A percentile compares a stretch with the other conserved stretches of the same genome.
Evolutionary conservation across 1,140 invertebrate genomes (phyloP).

Genomic region (Dryas iulia): DNA sequence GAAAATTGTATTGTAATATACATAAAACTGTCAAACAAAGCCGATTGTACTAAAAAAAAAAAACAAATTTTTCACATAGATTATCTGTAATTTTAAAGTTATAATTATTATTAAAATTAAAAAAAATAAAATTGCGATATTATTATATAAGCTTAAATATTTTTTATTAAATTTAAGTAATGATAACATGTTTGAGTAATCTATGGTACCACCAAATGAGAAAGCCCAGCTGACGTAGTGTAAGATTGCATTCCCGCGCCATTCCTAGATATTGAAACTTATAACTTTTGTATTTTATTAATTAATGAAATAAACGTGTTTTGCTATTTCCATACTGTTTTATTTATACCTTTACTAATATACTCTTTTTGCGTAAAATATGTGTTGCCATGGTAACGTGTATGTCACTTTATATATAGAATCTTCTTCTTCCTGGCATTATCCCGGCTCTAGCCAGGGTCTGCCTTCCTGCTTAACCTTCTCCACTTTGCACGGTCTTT

Average conservation of each 20-base stretch:
- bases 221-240: neutral
- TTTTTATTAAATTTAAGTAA: neutral
- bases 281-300: constrained; percentile 3
- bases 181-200: neutral
- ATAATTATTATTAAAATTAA: neutral
- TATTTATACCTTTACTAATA: neutral
- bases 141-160: constrained; percentile 1
- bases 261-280: constrained; percentile 15
- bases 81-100: neutral
- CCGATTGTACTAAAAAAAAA: neutral
- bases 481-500: too few relatives aligned
- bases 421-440: too few relatives aligned
- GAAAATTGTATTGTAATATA: neutral
- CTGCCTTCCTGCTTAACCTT: too few relatives aligned
- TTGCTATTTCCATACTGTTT: neutral
- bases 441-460: too few relatives aligned
- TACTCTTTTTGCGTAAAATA: too few relatives aligned
- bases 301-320: neutral
- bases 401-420: too few relatives aligned
- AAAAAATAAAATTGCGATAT: neutral
- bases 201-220: neutral
- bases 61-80: neutral
- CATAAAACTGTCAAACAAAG: too few relatives aligned
- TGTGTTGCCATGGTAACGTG: too few relatives aligned
- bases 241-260: constrained; percentile 31